phyloP scores from a whole-genome alignment of 2,113 vertebrate species.

The Brachirus orientalis region DNA sequence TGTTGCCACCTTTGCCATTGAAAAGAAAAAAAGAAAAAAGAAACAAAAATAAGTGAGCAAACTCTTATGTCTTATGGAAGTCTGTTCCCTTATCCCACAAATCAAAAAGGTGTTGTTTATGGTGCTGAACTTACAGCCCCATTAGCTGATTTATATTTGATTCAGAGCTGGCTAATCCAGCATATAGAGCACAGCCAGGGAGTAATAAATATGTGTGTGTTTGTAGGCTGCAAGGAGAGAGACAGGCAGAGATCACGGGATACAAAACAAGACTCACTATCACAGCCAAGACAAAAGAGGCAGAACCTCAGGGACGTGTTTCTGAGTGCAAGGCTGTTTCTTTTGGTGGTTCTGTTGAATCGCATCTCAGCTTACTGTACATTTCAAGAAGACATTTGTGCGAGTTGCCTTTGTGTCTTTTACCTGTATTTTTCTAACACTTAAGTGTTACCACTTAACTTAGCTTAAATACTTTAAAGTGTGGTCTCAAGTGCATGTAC shows the following conservation, averaged over 20 bases:
- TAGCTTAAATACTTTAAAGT: too few relatives aligned
- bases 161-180: constrained; percentile 52
- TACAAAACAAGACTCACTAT: constrained; percentile 55
- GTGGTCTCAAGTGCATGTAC: too few relatives aligned
- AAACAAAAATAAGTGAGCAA: constrained; percentile 17
- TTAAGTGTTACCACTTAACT: too few relatives aligned
- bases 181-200: constrained; percentile 49
- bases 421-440: too few relatives aligned
- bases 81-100: constrained; percentile 42
- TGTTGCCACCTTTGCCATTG: constrained; percentile 11
- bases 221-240: constrained; percentile 50
- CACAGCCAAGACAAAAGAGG: constrained; percentile 61
- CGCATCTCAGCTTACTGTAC: background rate
- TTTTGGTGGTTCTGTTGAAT: constrained; percentile 14
- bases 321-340: constrained; percentile 31
- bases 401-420: background rate
- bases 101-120: constrained; percentile 41
- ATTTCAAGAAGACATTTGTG: background rate
- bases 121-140: too few relatives aligned
- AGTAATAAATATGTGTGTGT: constrained; percentile 60
- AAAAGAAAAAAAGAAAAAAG: background rate
- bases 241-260: constrained; percentile 65
- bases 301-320: constrained; percentile 60
- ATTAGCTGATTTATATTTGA: constrained; percentile 47
- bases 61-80: constrained; percentile 24